Conservation (phyloP, 1,140 invertebrate genomes). For the Ceratosolen solmsi region DNA sequence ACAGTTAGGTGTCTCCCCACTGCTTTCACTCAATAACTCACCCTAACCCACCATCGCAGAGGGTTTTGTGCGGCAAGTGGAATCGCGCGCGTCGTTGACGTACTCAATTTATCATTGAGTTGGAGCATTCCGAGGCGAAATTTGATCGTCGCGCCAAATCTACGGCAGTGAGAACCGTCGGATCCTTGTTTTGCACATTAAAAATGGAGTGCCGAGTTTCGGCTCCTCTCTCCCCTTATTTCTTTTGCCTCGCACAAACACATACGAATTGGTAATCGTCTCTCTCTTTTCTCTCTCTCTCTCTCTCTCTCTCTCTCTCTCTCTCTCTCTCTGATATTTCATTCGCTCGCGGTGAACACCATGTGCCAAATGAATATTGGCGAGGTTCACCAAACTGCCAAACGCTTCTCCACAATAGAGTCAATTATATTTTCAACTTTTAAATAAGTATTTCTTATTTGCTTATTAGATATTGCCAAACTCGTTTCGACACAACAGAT, state of each 20-base stretch:
- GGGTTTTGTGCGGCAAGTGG: not conserved
- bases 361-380: slow-evolving; percentile 17
- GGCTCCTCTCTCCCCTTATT: not conserved
- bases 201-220: slow-evolving; percentile 36
- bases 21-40: too few relatives aligned
- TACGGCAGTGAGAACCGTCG: not conserved
- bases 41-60: too few relatives aligned
- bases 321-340: not conserved
- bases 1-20: not conserved
- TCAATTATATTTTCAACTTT: slow-evolving; percentile 16
- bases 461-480: slow-evolving; percentile 18
- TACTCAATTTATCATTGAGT: slow-evolving; percentile 44
- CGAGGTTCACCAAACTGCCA: slow-evolving; percentile 8
- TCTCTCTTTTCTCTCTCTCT: not conserved
- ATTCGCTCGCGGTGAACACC: not conserved
- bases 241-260: not conserved
- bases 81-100: slow-evolving; percentile 15
- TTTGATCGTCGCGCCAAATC: slow-evolving; percentile 28
- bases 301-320: not conserved
- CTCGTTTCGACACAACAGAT: slow-evolving; percentile 4
- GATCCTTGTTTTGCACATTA: slow-evolving; percentile 47
- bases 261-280: not conserved
- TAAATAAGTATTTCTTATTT: slow-evolving; percentile 22
- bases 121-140: slow-evolving; percentile 24
- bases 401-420: slow-evolving; percentile 2